These are phyloP conservation scores for Coelopa frigida DNA, from an alignment of 1,140 invertebrate genomes.

Conservation along the genomic window DNA sequence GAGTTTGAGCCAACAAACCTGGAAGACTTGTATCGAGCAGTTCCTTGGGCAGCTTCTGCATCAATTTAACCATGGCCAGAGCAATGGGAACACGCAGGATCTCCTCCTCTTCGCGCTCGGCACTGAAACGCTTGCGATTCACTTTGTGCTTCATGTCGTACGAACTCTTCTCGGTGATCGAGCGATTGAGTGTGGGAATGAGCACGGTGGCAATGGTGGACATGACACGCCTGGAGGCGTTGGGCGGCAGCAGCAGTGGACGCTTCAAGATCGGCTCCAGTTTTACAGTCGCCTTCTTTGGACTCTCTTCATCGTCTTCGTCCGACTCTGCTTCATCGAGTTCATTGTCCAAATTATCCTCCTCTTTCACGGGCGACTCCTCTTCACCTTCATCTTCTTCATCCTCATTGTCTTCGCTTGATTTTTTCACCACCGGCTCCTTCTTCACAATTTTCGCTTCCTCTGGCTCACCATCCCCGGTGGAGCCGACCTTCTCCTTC, in stretches of 20 bases:
- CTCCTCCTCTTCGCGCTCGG: conserved; percentile 77
- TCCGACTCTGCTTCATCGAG: conserved; percentile 29
- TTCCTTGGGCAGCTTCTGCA: conserved; percentile 76
- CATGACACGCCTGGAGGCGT: conserved; percentile 67
- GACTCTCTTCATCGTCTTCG: conserved; percentile 30
- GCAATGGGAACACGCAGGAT: conserved; percentile 86
- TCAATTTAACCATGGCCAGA: conserved; percentile 82
- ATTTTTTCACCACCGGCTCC: conserved; percentile 1
- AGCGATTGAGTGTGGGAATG: conserved; percentile 50
- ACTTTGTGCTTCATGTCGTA: conserved; percentile 75
- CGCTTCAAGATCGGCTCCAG: conserved; percentile 25
- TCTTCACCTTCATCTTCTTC: conserved; percentile 20
- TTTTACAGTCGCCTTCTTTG: conserved; percentile 1
- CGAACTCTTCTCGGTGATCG: conserved; percentile 64
- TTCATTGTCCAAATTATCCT: conserved; percentile 20
- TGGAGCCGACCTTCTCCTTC: conserved; percentile 10
- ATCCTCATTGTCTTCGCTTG: conserved; percentile 10
- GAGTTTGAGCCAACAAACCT: conserved; percentile 46
- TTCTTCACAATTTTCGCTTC: conserved; percentile 14
- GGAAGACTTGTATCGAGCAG: conserved; percentile 71
- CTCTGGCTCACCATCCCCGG: background rate
- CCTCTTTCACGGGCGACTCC: conserved; percentile 21
- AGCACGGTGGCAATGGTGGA: conserved; percentile 53
- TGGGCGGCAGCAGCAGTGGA: conserved; percentile 53
- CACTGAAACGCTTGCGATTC: conserved; percentile 57